Evolutionary conservation across 2,797 vertebrate species (phyloP), one percentile per base, ranked within the genome.

Genomic region (Anabas testudineus): DNA sequence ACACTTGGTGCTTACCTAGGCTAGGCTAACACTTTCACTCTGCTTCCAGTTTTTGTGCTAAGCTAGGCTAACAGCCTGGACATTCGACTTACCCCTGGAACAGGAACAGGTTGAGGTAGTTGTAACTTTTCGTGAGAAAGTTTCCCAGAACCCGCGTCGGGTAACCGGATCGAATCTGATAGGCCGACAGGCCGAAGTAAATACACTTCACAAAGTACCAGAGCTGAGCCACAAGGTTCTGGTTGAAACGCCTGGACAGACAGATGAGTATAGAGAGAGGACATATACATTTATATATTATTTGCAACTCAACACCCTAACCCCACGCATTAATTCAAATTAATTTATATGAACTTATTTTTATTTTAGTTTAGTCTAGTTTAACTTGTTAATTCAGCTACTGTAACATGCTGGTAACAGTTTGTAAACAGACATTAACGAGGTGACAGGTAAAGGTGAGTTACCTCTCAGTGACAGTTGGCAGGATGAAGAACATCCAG

Each of bases 401-500:
- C n/a, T n/a, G n/a, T n/a, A n/a, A 26, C 13, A 15, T 24, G 48
- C 8, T n/a, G 26, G 7, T 30, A 34, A 54, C 28, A 62, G 32
- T 7, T 48, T 47, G 16, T 0, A 28, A 28, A 37, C 1, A 41
- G 28, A 22, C 5, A 19, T 7, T 24, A 48, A 24, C 19, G 12
- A 43, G 60, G 15, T 3, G 15, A 8, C 37, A 37, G 73, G 36
- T 62, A 10, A 34, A 53, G 24, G 18, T 28, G 16, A 22, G 12
- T 55, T 92, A 98, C 97, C 97, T 97, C 77, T 98, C 96, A 16
- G 97, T 99, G 66, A 99, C 97, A 2, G 93, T 93, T 4, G 97
- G 97, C 37, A 99, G 91, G 85, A 99, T 99, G 90, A 98, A 98
- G 90, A 99, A 99, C 97, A 98, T 96, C 97, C 97, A 99, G 90